Evolutionary conservation across 2,797 vertebrate species (phyloP).

Genomic region (Bovichtus diacanthus): DNA sequence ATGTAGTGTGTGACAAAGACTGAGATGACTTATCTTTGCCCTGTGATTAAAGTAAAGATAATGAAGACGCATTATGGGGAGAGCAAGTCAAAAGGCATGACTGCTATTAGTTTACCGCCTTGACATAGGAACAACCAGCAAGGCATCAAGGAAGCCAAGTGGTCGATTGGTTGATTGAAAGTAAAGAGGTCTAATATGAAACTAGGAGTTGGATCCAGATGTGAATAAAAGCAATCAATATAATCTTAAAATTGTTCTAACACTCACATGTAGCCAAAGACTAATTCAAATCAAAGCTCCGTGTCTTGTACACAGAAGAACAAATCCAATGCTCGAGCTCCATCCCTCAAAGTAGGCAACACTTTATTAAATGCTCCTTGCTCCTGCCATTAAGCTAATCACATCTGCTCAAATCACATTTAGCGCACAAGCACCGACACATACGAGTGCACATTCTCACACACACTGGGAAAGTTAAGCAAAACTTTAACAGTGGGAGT

Average conservation of each 20-base stretch:
- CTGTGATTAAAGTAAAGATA: conserved; percentile 53
- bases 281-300: background rate
- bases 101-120: conserved; percentile 11
- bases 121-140: background rate
- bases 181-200: background rate
- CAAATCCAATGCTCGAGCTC: background rate
- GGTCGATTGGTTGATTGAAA: background rate
- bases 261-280: background rate
- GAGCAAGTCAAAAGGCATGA: conserved; percentile 15
- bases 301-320: background rate
- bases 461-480: background rate
- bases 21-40: conserved; percentile 51
- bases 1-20: conserved; percentile 47
- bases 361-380: conserved; percentile 33
- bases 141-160: background rate
- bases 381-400: conserved; percentile 29
- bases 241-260: background rate
- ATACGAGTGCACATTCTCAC: background rate
- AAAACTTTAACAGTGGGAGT: conserved; percentile 7
- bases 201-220: background rate
- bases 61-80: conserved; percentile 38
- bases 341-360: conserved; percentile 15
- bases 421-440: background rate
- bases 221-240: background rate
- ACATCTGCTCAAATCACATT: conserved; percentile 27